Base-by-base conservation (phyloP, 2,888 invertebrate genomes). In the Drosophila rubida region DNA sequence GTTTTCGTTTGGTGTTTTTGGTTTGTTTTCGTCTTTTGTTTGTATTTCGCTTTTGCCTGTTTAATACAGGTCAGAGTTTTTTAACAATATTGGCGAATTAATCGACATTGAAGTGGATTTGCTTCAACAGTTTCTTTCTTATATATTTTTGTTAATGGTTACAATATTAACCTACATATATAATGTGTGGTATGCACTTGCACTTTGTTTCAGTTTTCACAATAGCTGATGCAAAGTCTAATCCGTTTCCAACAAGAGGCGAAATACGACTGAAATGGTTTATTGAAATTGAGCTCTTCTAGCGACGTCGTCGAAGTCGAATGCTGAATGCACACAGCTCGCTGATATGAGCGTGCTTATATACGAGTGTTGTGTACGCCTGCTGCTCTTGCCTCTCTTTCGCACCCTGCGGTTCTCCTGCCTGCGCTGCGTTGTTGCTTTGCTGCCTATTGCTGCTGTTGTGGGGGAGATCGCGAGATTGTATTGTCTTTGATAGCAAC, bases 61-160 rank as follows among this genome's bases (percentile, higher is more conserved):
- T 90, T 80, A 90, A 78, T 84, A 77, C 90, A 90, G 90, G 90
- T 90, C 89, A 72, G 85, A 88, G 88, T 89, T 89, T 85, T 78
- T 77, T 65, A 80, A 80, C 73, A 71, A 77, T 90, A 90, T 88
- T 78, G 90, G 90, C 87, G 90, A 90, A 84, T 90, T 90, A 83
- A 88, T 90, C 88, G 90, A 90, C 90, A 90, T 90, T 81, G 90
- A 90, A 89, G 87, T 80, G 69, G 57, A 79, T 79, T 82, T 83
- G 54, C 9, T 61, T 64, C 23, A 46, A 60, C 54, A 44, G 44
- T 54, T 30, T 46, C n/a, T 7, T n/a, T 41, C 27, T 2, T 14
- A 11, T 44, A 23, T 54, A 54, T 22, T 32, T 32, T 11, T 22
- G 39, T 51, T n/a, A n/a, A n/a, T n/a, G 49, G 19, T 57, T 30